Conservation (phyloP, 2,797 vertebrate genomes). For the Lateolabrax maculatus region DNA sequence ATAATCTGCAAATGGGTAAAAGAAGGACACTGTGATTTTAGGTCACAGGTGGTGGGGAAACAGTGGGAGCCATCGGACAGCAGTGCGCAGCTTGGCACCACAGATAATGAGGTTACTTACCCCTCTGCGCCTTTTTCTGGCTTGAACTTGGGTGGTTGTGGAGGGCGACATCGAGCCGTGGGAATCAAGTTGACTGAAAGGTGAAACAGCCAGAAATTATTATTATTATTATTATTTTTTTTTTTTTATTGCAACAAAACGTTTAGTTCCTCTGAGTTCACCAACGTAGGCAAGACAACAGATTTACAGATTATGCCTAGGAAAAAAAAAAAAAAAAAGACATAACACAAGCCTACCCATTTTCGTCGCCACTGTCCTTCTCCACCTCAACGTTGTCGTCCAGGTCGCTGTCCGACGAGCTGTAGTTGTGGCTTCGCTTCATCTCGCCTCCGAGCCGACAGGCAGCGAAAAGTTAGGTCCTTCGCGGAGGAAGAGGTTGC, state of each 20-base stretch:
- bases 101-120: constrained; percentile 79
- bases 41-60: not conserved
- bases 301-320: not conserved
- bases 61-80: not conserved
- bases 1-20: constrained; percentile 88
- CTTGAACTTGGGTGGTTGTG: constrained; percentile 92
- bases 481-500: constrained; percentile 1
- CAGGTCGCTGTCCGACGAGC: constrained; percentile 95
- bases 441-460: constrained; percentile 64
- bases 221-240: too few species aligned
- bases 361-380: constrained; percentile 95
- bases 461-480: not conserved
- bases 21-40: not conserved
- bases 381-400: constrained; percentile 95
- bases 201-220: not conserved
- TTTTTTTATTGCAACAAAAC: not conserved
- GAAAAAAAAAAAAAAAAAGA: not conserved
- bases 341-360: constrained; percentile 83
- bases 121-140: constrained; percentile 95
- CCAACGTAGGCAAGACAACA: too few species aligned
- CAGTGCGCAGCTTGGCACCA: constrained; percentile 5
- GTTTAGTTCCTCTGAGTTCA: not conserved
- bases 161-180: constrained; percentile 92
- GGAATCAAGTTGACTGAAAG: constrained; percentile 83
- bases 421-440: constrained; percentile 94